phyloP scores from a whole-genome alignment of 2,888 invertebrate genomes.

The Pheosia gnoma region DNA sequence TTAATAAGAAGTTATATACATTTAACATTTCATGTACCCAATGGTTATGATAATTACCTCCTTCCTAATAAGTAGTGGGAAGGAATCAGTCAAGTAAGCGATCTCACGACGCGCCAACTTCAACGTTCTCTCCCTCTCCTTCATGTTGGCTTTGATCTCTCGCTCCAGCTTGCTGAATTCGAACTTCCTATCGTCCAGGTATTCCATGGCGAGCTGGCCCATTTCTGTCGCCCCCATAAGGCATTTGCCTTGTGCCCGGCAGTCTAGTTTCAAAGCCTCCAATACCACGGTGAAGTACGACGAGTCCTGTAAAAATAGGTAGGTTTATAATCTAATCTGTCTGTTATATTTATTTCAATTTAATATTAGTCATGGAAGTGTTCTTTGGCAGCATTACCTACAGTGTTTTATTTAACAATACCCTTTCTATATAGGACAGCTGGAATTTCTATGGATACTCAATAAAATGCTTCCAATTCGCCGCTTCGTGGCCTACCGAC shows the following conservation, averaged over 20 bases:
- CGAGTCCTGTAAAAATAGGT: constrained; percentile 77
- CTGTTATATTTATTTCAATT: not conserved
- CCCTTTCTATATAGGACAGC: no score
- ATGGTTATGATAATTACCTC: constrained; percentile 54
- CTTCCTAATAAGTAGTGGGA: constrained; percentile 74
- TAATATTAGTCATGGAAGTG: no score
- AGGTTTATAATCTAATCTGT: no score
- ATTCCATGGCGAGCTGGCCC: constrained; percentile 87
- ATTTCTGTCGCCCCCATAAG: constrained; percentile 86
- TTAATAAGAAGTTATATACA: no score
- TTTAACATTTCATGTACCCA: no score
- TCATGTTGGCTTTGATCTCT: constrained; percentile 86
- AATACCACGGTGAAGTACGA: constrained; percentile 86
- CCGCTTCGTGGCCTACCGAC: not conserved
- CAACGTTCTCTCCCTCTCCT: constrained; percentile 83
- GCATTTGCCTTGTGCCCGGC: constrained; percentile 84
- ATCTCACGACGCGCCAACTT: constrained; percentile 77
- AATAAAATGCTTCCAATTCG: no score
- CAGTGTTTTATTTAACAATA: no score
- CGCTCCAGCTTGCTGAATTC: constrained; percentile 84
- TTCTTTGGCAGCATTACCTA: no score
- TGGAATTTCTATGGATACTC: no score
- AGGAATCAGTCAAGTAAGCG: constrained; percentile 71
- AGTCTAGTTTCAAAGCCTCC: constrained; percentile 83
- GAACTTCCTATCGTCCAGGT: constrained; percentile 85